Evolutionary conservation across 2,113 vertebrate species (phyloP).

Genomic region (Salvelinus namaycush): DNA sequence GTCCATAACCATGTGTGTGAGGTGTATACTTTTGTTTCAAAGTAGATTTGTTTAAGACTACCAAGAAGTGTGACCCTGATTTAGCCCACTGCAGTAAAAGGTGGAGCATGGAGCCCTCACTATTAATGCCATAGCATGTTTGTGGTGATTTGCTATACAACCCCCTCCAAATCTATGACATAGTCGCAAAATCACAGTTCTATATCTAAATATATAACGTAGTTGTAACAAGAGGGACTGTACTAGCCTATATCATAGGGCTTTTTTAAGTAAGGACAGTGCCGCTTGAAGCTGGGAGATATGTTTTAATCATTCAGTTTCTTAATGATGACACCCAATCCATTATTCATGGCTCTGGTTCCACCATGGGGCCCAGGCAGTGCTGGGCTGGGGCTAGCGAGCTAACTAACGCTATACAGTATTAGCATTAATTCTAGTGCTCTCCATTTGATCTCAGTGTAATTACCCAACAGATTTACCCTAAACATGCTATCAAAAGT

Average conservation of each 20-base stretch:
- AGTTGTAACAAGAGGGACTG: neutral
- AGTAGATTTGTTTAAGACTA: no score
- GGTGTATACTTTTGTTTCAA: no score
- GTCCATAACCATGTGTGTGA: no score
- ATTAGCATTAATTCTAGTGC: slow-evolving; percentile 35
- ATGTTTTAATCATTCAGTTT: slow-evolving; percentile 81
- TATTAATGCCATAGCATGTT: no score
- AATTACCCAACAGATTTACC: slow-evolving; percentile 38
- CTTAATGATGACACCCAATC: slow-evolving; percentile 80
- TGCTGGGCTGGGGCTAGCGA: slow-evolving; percentile 7
- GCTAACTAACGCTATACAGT: slow-evolving; percentile 5
- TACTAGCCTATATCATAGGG: neutral
- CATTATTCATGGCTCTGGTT: slow-evolving; percentile 78
- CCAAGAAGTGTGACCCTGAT: no score
- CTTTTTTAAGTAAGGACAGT: slow-evolving; percentile 23
- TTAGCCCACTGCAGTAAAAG: no score
- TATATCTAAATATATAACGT: neutral
- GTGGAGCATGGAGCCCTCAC: no score
- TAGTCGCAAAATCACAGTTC: neutral
- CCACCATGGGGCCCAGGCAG: slow-evolving; percentile 55
- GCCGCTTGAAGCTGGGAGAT: slow-evolving; percentile 75
- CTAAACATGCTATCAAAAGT: slow-evolving; percentile 35
- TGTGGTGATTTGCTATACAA: no score
- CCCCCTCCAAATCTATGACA: no score
- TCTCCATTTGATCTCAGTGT: slow-evolving; percentile 64